Base-by-base conservation (phyloP, 2,113 vertebrate genomes). In the Embiotoca jacksoni region DNA sequence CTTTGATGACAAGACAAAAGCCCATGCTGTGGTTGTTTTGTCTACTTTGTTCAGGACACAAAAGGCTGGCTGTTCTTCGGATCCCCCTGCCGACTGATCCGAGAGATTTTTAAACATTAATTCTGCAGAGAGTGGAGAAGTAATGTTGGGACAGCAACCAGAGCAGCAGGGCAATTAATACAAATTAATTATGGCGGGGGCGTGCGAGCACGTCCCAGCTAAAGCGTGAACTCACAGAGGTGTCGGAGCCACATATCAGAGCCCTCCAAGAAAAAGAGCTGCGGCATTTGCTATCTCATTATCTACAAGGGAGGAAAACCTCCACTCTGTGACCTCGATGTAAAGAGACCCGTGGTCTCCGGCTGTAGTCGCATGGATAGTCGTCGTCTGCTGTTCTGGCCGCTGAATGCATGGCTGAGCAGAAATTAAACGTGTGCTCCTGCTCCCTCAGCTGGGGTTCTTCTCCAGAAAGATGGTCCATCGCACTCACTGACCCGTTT, bases 131-230 rank as follows among this genome's bases (percentile, higher is more conserved):
- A 89, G 86, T 6, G 56, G 11, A 65, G 77, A 78, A 92, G 91
- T 87, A 87, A 92, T 88, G 87, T 91, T 71, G 75, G 81, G 81
- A 88, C 89, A 87, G 86, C 82, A 56, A 88, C 66, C 70, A 88
- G 88, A 89, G 90, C 80, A 87, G 83, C 91, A 91, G 87, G 86
- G 89, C 90, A 93, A 95, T 95, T 94, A 94, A 92, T 89, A 89
- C 83, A 89, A 90, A 92, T 92, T 93, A 93, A 95, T 94, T 92
- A 93, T 81, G 78, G 83, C 6, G 53, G 71, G 74, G 78, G 72
- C 31, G 72, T 47, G 75, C 11, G 54, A 78, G 76, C 32, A 11
- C 56, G 46, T 65, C 81, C 80, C 47, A 14, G 66, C 62, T 70
- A 85, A 75, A 69, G 78, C 33, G 66, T 65, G 65, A 91, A 80